Conservation (phyloP, 1,140 invertebrate genomes). For the Stegodyphus mimosarum region DNA sequence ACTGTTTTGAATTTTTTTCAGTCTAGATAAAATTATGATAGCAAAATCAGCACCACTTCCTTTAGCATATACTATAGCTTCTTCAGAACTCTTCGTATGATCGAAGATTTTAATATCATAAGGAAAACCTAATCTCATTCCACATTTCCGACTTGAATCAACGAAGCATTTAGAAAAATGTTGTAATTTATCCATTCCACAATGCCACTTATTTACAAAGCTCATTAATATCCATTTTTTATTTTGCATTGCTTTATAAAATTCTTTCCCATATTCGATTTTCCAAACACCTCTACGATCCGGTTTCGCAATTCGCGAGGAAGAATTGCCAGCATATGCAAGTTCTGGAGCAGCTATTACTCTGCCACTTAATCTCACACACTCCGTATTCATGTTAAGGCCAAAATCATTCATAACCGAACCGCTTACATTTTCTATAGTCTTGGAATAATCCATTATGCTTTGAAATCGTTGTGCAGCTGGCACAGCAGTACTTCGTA, state of each 20-base stretch:
- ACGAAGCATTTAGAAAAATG: slow-evolving; percentile 3
- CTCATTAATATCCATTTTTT: slow-evolving; percentile 35
- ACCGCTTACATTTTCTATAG: slow-evolving; percentile 1
- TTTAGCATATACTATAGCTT: slow-evolving; percentile 11
- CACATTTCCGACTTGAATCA: slow-evolving; percentile 4
- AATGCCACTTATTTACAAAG: not conserved
- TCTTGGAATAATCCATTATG: not conserved
- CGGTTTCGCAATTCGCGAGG: not conserved
- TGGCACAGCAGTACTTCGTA: slow-evolving; percentile 64
- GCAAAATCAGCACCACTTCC: slow-evolving; percentile 16
- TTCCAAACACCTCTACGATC: slow-evolving; percentile 40
- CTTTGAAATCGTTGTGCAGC: slow-evolving; percentile 63
- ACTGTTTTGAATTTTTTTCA: too few species aligned
- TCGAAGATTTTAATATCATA: not conserved
- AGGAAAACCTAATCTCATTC: slow-evolving; percentile 9
- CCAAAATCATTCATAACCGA: slow-evolving; percentile 16
- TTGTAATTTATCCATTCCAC: not conserved
- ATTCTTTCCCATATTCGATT: slow-evolving; percentile 29
- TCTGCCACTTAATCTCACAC: slow-evolving; percentile 20
- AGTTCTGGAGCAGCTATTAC: slow-evolving; percentile 30
- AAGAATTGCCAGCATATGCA: not conserved
- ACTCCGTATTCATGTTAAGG: slow-evolving; percentile 9
- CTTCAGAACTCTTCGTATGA: not conserved
- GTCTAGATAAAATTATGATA: slow-evolving; percentile 26
- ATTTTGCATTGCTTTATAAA: slow-evolving; percentile 10